A percentile compares a stretch with the other conserved stretches of the same genome.
Conservation (phyloP, 2,113 vertebrate genomes). For the Centropus unirufus region DNA sequence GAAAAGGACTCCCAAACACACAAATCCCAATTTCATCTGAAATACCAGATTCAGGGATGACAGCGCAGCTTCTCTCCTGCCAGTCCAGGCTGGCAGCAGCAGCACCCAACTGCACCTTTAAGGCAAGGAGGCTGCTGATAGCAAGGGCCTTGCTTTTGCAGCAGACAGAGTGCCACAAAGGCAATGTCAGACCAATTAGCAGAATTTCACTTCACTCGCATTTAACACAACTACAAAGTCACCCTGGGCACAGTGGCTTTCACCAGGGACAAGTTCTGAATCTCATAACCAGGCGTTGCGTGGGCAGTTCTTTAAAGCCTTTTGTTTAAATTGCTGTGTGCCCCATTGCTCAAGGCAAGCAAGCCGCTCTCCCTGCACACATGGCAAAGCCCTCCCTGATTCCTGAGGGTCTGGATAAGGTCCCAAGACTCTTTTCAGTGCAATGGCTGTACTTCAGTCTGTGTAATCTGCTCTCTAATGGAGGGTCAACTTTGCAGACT, state of each 20-base stretch:
- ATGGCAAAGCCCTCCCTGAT: neutral
- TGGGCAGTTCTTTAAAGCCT: neutral
- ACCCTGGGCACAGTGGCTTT: neutral
- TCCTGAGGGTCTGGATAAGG: neutral
- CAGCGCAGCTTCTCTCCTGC: neutral
- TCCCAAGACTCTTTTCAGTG: neutral
- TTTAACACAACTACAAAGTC: neutral
- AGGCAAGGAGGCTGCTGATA: neutral
- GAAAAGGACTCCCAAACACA: neutral
- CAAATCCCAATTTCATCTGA: neutral
- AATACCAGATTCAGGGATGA: neutral
- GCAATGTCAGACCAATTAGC: neutral
- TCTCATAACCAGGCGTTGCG: neutral
- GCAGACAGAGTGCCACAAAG: neutral
- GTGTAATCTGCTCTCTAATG: neutral
- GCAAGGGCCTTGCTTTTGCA: neutral
- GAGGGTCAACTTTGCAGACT: neutral
- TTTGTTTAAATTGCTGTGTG: neutral
- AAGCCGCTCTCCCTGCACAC: neutral
- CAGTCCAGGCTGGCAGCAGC: fast-evolving
- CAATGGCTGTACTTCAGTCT: neutral
- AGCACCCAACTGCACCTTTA: neutral
- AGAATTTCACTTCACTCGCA: neutral
- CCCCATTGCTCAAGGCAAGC: neutral
- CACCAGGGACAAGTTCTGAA: neutral